These are phyloP conservation scores for Allophyes oxyacanthae DNA, from an alignment of 2,888 invertebrate genomes.

Conservation along the genomic window DNA sequence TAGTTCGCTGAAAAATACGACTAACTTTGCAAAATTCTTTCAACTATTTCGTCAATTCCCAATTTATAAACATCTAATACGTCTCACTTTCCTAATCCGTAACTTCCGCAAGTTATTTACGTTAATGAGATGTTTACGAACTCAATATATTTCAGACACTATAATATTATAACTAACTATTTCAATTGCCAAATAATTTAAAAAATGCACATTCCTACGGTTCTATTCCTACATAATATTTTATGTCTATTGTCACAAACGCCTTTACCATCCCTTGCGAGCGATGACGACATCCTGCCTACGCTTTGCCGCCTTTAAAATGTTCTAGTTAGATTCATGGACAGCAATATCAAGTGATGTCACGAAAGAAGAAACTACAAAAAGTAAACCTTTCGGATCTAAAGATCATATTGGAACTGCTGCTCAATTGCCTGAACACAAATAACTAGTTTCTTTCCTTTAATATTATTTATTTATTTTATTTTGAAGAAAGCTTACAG, in stretches of 20 bases:
- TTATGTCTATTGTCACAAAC: background rate
- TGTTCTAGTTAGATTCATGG: constrained; percentile 10
- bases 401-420: constrained; percentile 10
- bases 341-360: constrained; percentile 16
- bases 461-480: too few species aligned
- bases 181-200: constrained; percentile 26
- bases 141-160: constrained; percentile 3
- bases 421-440: too few species aligned
- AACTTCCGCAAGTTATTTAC: too few species aligned
- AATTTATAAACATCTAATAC: background rate
- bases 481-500: too few species aligned
- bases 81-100: too few species aligned
- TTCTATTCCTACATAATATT: too few species aligned
- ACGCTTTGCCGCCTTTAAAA: constrained; percentile 8
- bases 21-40: constrained; percentile 11
- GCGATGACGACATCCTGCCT: constrained; percentile 10
- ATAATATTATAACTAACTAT: background rate
- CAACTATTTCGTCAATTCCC: background rate
- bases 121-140: constrained; percentile 29
- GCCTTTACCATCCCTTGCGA: background rate
- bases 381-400: constrained; percentile 4
- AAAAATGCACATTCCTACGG: background rate
- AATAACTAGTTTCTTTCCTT: too few species aligned
- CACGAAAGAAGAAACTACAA: constrained; percentile 7
- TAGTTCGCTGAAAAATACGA: constrained; percentile 32